Base-by-base conservation (phyloP, 2,797 vertebrate genomes). In the Tarsius wallacei region DNA sequence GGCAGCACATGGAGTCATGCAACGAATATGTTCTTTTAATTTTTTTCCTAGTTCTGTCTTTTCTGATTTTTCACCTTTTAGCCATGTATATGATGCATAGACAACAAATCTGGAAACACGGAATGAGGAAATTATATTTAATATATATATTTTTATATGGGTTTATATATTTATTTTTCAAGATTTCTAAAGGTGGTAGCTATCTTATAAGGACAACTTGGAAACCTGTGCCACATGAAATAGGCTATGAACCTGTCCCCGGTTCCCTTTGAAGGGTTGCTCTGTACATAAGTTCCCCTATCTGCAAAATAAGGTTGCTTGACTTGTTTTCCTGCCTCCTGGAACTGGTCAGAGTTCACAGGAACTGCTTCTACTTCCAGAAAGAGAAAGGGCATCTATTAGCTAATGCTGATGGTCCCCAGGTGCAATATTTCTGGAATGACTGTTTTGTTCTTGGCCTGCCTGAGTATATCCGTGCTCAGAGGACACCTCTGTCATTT, bases 381-480 rank as follows among this genome's bases (percentile, higher is more conserved):
- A 51, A 49, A 47, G 47, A 82, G 61, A 90, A 61, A 36, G n/a
- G 8, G 49, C 68, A 68, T 13, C 42, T n/a, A 1, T 0, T 2
- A 53, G 51, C 64, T 83, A 4, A 53, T 73, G 16, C 15, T 21
- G 47, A 73, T 17, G 33, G 12, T 70, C 33, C 31, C 49, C 1
- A 13, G 82, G 31, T 11, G 1, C 47, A 63, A 24, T 78, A 31
- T 66, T 91, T 91, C 92, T 0, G 0, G 42, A 80, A 91, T 17
- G 68, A 77, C 0, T 4, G 26, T 36, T 55, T 33, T 47, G 24
- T 24, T 61, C 21, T 7, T 26, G 51, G 1, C 55, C 80, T 71
- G 57, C 0, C 0, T 1, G 12, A 36, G 21, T 5, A 1, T 51
- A 36, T 73, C 26, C 0, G 1, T 31, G 42, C 66, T 36, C 8